Conservation (phyloP, 1,140 invertebrate genomes). For the Camponotus pennsylvanicus region DNA sequence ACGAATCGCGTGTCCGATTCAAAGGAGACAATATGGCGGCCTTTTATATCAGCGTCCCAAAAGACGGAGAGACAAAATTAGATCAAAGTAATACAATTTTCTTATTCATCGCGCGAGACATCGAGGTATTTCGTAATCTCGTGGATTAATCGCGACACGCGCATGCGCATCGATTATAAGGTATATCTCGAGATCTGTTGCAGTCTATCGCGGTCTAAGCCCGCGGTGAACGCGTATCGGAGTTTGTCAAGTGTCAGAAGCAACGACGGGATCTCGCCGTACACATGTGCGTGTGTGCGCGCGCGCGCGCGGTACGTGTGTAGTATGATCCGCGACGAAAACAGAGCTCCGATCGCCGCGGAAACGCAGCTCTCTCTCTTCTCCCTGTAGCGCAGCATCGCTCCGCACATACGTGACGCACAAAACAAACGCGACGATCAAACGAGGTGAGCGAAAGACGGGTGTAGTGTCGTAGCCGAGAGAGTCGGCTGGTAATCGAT, state of each 20-base stretch:
- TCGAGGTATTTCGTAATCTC: background rate
- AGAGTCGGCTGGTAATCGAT: slow-evolving; percentile 36
- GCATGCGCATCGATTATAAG: background rate
- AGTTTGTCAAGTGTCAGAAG: too few relatives aligned
- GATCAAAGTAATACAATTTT: slow-evolving; percentile 22
- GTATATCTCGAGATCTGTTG: background rate
- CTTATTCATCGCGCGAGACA: background rate
- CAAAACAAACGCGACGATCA: slow-evolving; percentile 19
- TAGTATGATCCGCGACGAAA: background rate
- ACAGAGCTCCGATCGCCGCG: slow-evolving; percentile 8
- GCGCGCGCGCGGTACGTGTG: background rate
- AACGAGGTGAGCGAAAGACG: background rate
- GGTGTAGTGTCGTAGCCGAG: background rate
- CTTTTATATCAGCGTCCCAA: background rate
- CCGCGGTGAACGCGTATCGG: too few relatives aligned
- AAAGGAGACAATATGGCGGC: background rate
- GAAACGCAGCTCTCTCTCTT: background rate
- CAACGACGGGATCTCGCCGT: too few relatives aligned
- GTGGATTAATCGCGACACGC: background rate
- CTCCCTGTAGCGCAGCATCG: too few relatives aligned
- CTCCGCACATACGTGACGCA: slow-evolving; percentile 6
- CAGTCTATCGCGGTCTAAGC: background rate
- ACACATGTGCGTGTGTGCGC: background rate
- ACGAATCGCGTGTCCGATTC: background rate
- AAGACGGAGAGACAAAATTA: background rate